Base-by-base conservation (phyloP, 1,140 invertebrate genomes). In the Drosophila arizonae region DNA sequence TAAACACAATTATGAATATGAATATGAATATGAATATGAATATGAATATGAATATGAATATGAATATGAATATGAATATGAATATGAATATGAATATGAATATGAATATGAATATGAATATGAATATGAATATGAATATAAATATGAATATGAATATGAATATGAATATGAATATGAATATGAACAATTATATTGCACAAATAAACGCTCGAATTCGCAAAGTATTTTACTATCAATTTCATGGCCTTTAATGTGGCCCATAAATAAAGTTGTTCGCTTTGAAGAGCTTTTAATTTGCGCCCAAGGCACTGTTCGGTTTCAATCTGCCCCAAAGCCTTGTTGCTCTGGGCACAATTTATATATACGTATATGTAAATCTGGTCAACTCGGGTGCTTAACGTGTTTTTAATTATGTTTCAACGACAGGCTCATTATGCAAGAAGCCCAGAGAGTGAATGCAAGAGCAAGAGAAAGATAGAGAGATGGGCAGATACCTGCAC, bases 331-430 rank as follows among this genome's bases (percentile, higher is more conserved):
- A 45, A 15, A 28, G 55, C 45, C 64, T 28, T 15, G 55, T 72
- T 46, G 33, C 45, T 50, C 41, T 15, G 43, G 2, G 8, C 56
- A 72, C 36, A 39, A 39, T 39, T 13, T 39, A 39, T 39, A 39
- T 39, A 39, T 39, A 11, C 6, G 36, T 39, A 39, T 39, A 61
- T 68, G 67, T 68, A 72, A 56, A 26, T 43, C 15, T 62, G 71
- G 71, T 69, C 71, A 73, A 62, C 65, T 69, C 57, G 43, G 65
- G 51, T 60, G 57, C 28, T 66, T 71, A 81, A 78, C 54, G 75
- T 81, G 70, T 71, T 75, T 73, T 82, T 82, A 81, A 81, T 81
- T 82, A 82, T 79, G 72, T 69, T 67, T 78, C 72, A 61, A 62
- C 71, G 75, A 68, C 79, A 76, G 75, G 28, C 71, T 54, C 71